Conservation (phyloP, 2,797 vertebrate genomes). For the Sebastiscus albofasciatus region DNA sequence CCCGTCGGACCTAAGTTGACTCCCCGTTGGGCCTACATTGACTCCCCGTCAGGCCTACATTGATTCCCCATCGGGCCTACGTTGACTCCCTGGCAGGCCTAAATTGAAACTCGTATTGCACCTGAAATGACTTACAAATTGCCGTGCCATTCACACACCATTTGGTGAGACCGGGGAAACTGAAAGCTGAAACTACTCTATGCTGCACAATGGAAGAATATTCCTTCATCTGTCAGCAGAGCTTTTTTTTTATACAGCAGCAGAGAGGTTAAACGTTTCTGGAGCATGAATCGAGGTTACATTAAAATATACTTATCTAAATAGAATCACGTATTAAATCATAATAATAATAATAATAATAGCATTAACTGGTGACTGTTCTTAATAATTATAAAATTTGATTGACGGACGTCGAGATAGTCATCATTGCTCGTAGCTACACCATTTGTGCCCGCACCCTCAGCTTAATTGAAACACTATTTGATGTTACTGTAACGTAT, state of each 20-base stretch:
- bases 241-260: background rate
- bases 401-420: conserved; percentile 1
- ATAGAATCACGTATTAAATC: background rate
- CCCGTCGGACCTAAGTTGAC: too few relatives aligned
- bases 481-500: conserved; percentile 2
- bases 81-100: too few relatives aligned
- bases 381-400: background rate
- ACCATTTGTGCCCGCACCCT: background rate
- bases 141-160: too few relatives aligned
- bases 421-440: background rate
- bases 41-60: rapidly evolving
- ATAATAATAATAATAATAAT: background rate
- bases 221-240: background rate
- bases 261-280: background rate
- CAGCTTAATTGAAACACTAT: background rate
- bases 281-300: background rate
- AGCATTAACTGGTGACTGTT: background rate
- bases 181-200: background rate
- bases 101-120: too few relatives aligned
- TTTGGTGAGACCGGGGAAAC: too few relatives aligned
- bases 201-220: background rate
- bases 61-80: too few relatives aligned
- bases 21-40: too few relatives aligned
- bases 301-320: background rate
- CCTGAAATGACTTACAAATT: too few relatives aligned